phyloP scores from a whole-genome alignment of 2,113 vertebrate species.

The Indicator indicator region DNA sequence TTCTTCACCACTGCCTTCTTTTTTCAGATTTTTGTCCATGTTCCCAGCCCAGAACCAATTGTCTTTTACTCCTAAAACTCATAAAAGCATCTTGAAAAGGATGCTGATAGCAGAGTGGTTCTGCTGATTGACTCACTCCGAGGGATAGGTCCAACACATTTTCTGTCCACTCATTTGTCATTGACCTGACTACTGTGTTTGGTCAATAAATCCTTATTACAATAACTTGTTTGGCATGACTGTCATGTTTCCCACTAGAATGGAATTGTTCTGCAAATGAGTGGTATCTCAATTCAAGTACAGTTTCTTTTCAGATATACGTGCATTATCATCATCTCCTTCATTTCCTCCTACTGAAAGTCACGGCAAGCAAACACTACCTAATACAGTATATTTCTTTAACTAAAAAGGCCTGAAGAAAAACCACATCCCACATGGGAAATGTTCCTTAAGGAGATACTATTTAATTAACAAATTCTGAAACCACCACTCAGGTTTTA shows the following conservation, averaged over 20 bases:
- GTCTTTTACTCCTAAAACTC: background rate
- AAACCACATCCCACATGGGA: background rate
- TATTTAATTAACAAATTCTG: background rate
- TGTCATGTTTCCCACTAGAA: background rate
- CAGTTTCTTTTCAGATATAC: background rate
- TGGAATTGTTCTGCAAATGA: background rate
- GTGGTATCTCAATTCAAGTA: background rate
- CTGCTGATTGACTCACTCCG: background rate
- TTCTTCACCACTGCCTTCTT: background rate
- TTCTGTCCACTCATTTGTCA: constrained; percentile 43
- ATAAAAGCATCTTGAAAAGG: constrained; percentile 17
- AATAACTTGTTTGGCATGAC: background rate
- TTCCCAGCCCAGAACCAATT: background rate
- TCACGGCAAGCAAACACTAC: background rate
- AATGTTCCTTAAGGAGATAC: background rate
- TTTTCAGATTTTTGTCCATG: background rate
- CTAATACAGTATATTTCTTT: background rate
- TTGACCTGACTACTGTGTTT: constrained; percentile 21
- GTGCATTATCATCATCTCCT: background rate
- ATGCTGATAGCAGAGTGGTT: constrained; percentile 1
- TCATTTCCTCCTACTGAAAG: background rate
- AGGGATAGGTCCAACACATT: background rate
- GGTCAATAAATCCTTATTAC: constrained; percentile 53
- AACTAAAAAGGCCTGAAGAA: background rate
- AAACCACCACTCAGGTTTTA: background rate